These are phyloP conservation scores for Coluber constrictor DNA, from an alignment of 2,797 vertebrate species.

Conservation along the genomic window DNA sequence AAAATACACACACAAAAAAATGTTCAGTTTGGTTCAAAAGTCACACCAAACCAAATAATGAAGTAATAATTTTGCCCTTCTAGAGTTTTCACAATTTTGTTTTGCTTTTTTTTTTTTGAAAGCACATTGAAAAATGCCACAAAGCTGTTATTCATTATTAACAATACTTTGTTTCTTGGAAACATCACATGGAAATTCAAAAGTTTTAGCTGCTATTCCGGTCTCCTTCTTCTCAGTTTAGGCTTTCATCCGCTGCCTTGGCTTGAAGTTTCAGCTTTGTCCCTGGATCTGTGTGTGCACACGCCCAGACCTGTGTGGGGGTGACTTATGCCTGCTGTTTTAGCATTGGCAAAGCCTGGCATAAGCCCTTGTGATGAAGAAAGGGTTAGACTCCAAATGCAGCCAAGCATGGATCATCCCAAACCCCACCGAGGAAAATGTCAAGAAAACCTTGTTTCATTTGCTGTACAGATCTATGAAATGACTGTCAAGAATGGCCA, in stretches of 20 bases:
- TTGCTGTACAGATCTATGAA: not conserved
- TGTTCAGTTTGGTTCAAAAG: not conserved
- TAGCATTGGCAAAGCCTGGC: not conserved
- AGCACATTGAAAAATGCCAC: not conserved
- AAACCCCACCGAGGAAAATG: not conserved
- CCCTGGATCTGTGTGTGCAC: not conserved
- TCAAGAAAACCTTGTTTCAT: not conserved
- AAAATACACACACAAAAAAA: no score
- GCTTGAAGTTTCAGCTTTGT: not conserved
- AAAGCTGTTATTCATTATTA: not conserved
- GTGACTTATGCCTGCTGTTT: not conserved
- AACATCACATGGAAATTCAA: not conserved
- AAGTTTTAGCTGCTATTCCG: constrained; percentile 2
- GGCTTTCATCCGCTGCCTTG: not conserved
- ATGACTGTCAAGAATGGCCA: not conserved
- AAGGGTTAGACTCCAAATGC: not conserved
- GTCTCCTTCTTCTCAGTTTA: not conserved
- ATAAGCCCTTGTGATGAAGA: not conserved
- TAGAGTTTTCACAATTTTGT: not conserved
- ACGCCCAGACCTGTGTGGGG: not conserved
- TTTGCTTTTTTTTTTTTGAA: not conserved
- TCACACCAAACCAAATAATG: not conserved
- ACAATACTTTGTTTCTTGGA: not conserved
- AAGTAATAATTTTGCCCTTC: not conserved
- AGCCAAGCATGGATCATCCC: not conserved